phyloP scores from a whole-genome alignment of 2,888 invertebrate genomes.

The Crematogaster levior region DNA sequence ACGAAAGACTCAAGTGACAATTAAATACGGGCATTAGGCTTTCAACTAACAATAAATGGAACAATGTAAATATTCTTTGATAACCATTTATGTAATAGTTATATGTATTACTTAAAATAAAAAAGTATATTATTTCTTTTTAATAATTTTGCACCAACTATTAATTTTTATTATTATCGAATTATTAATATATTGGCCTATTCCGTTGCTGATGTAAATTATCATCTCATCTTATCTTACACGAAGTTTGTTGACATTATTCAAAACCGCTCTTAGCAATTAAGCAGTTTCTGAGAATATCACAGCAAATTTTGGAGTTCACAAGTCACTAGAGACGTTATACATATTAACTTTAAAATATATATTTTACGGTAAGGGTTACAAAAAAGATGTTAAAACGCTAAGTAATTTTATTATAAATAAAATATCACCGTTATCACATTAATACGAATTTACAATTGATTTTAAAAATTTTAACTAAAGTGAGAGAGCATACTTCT shows the following conservation, averaged over 20 bases:
- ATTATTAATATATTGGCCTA: not conserved
- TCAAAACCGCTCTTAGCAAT: slow-evolving; percentile 22
- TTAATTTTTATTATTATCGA: not conserved
- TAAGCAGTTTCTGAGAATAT: slow-evolving; percentile 11
- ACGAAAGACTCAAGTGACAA: not conserved
- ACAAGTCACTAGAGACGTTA: not conserved
- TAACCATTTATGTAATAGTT: too few relatives aligned
- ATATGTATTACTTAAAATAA: not conserved
- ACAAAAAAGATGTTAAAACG: not conserved
- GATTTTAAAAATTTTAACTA: not conserved
- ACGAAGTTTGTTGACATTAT: slow-evolving; percentile 22
- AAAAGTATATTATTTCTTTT: not conserved
- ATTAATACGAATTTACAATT: not conserved
- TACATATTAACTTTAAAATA: not conserved
- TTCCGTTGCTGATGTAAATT: not conserved
- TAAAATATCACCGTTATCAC: not conserved
- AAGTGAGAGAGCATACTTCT: not conserved
- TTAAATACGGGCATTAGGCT: not conserved
- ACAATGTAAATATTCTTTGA: not conserved
- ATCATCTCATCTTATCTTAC: not conserved
- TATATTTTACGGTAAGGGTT: not conserved
- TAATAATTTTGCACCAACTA: not conserved
- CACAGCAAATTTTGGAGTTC: not conserved
- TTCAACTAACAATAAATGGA: not conserved
- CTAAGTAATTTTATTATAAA: not conserved